These are phyloP conservation scores for Oscarella lobularis DNA, from an alignment of 37 sponge, comb jelly and placozoan genomes.

Conservation along the genomic window DNA sequence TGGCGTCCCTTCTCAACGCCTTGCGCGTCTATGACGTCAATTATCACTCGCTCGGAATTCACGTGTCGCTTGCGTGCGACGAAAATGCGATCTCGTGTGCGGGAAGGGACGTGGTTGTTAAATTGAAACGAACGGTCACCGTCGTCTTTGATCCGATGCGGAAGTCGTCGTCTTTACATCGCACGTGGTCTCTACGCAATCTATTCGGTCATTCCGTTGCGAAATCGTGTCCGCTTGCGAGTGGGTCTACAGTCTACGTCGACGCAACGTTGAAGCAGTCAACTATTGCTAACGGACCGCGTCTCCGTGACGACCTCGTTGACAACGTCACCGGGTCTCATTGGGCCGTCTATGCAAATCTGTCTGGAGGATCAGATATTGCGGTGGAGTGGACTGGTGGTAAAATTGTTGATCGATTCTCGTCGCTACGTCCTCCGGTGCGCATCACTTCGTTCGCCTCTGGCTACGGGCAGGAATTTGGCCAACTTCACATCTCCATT, in stretches of 20 bases:
- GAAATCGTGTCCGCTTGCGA: conserved; percentile 56
- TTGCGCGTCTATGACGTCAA: conserved; percentile 57
- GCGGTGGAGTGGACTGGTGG: not conserved
- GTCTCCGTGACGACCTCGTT: not conserved
- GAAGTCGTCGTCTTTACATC: not conserved
- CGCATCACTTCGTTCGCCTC: not conserved
- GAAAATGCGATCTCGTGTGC: not conserved
- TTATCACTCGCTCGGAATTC: conserved; percentile 78
- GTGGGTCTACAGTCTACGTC: conserved; percentile 19
- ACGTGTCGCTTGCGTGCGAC: conserved; percentile 17
- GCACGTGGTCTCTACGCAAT: conserved; percentile 39
- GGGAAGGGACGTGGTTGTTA: conserved; percentile 17
- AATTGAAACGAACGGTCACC: conserved; percentile 36
- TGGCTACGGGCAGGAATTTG: conserved; percentile 66
- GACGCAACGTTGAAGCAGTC: conserved; percentile 10
- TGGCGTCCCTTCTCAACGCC: conserved; percentile 56
- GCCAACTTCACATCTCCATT: conserved; percentile 46
- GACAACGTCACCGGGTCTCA: too few relatives aligned
- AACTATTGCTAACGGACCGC: not conserved
- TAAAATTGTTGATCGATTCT: not conserved
- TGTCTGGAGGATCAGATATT: not conserved
- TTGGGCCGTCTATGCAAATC: not conserved
- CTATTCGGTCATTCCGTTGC: conserved; percentile 30
- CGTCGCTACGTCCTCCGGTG: not conserved
- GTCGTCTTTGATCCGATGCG: conserved; percentile 34